phyloP scores from a whole-genome alignment of 2,113 vertebrate genomes.

The Ptilorrhoa leucosticta region DNA sequence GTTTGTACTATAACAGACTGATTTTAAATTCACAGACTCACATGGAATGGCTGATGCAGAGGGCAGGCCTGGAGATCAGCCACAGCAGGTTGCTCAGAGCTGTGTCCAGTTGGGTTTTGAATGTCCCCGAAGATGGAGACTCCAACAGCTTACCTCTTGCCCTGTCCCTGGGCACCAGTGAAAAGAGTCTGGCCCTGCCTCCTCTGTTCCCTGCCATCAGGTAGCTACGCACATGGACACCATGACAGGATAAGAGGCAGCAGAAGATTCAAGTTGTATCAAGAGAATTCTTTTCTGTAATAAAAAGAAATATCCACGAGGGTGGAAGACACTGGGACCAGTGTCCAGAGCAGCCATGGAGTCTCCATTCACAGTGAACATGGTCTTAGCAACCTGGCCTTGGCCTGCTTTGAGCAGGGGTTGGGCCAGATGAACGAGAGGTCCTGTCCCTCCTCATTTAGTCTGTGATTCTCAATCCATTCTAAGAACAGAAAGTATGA shows the following conservation, averaged over 20 bases:
- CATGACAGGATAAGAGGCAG: rapidly evolving
- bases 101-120: not conserved
- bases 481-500: not conserved
- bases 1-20: not conserved
- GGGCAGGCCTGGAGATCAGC: not conserved
- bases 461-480: not conserved
- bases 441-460: not conserved
- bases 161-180: not conserved
- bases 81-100: not conserved
- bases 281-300: too few relatives aligned
- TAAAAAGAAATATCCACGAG: rapidly evolving
- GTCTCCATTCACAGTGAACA: not conserved
- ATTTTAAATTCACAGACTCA: not conserved
- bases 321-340: not conserved
- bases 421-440: not conserved
- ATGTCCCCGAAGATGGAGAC: not conserved
- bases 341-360: rapidly evolving
- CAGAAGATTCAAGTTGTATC: not conserved
- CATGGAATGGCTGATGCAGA: not conserved
- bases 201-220: not conserved
- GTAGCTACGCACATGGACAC: not conserved
- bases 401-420: not conserved
- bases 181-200: not conserved
- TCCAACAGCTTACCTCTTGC: not conserved
- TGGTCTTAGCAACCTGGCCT: not conserved